Percentiles rank a stretch among this genome's conserved stretches.
phyloP scores from a whole-genome alignment of 2,113 vertebrate species.

The Uria lomvia region DNA sequence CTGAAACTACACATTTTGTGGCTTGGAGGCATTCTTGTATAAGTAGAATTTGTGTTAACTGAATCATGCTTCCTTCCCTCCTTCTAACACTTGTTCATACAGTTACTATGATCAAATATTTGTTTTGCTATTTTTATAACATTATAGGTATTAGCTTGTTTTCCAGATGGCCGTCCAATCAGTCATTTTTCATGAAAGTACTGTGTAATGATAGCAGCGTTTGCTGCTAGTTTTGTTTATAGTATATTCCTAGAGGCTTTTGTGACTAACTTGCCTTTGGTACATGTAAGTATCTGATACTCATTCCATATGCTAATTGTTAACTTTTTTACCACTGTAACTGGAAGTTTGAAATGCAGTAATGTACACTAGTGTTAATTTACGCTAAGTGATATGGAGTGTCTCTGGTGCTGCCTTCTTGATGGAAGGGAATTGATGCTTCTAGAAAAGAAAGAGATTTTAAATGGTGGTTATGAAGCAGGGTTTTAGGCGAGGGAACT shows the following conservation, averaged over 20 bases:
- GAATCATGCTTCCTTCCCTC: not conserved
- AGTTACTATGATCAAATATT: not conserved
- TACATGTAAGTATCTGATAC: not conserved
- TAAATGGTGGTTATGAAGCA: not conserved
- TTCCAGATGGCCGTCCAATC: constrained; percentile 23
- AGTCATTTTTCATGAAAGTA: not conserved
- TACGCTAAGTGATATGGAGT: not conserved
- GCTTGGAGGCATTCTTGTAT: constrained; percentile 26
- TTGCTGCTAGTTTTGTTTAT: not conserved
- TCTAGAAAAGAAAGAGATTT: not conserved
- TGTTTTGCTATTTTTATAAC: constrained; percentile 6
- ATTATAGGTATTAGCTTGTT: not conserved
- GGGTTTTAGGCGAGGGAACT: not conserved
- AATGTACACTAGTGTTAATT: not conserved
- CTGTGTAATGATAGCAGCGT: not conserved
- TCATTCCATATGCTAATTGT: constrained; percentile 21
- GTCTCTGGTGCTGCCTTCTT: not conserved
- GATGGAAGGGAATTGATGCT: not conserved
- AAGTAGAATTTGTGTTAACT: not conserved
- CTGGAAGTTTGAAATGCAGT: not conserved
- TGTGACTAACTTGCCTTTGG: not conserved
- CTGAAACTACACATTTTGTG: not conserved
- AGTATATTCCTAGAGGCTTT: not conserved
- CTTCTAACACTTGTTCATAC: not conserved
- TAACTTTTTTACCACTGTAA: not conserved